These are phyloP conservation scores for Poliocrania exsul DNA, from an alignment of 2,797 vertebrate species.

Conservation along the genomic window DNA sequence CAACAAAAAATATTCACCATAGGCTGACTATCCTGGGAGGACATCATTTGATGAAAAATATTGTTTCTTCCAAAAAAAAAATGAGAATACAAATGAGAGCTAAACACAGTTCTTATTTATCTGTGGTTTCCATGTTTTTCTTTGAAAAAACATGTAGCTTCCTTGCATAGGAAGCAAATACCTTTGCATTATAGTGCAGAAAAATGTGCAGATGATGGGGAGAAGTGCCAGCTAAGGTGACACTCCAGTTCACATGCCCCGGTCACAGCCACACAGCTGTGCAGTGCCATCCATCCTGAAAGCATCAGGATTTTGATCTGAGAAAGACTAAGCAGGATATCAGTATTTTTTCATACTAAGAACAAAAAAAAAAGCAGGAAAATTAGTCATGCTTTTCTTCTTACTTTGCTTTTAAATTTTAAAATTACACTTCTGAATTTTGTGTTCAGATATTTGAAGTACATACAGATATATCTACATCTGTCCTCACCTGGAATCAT, in stretches of 20 bases:
- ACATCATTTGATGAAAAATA: neutral
- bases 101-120: neutral
- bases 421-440: neutral
- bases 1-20: neutral
- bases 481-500: neutral
- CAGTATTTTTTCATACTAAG: neutral
- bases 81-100: neutral
- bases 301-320: neutral
- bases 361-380: neutral
- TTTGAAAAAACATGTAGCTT: neutral
- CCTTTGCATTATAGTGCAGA: neutral
- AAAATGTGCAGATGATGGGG: neutral
- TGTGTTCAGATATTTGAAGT: neutral
- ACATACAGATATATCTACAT: neutral
- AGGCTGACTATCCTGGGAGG: neutral
- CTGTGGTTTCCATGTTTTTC: neutral
- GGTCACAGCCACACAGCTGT: neutral
- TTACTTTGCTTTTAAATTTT: neutral
- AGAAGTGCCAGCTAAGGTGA: neutral
- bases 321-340: neutral
- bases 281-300: neutral
- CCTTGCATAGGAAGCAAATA: neutral
- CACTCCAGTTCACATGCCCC: neutral
- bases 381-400: neutral
- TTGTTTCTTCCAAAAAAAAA: neutral